Evolutionary conservation across 2,113 vertebrate genomes (phyloP).

Genomic region (Brachyistius frenatus): DNA sequence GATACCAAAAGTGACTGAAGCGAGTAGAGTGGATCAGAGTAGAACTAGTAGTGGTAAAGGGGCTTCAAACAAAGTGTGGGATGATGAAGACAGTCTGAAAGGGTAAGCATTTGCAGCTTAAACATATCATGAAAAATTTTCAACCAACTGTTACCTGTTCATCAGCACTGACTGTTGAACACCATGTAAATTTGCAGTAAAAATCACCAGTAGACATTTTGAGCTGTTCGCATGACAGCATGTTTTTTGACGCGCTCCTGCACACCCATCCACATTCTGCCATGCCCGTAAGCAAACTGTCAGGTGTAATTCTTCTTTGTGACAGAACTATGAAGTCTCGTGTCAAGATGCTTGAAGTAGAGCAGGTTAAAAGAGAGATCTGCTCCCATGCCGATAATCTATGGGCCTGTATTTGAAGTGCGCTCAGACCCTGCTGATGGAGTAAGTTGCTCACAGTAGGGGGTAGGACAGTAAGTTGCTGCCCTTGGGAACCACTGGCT

Average conservation of each 20-base stretch:
- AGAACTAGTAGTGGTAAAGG: too few species aligned
- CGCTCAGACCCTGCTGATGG: slow-evolving; percentile 71
- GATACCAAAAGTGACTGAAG: too few species aligned
- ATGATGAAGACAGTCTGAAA: too few species aligned
- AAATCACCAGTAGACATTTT: slow-evolving; percentile 20
- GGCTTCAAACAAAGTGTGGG: too few species aligned
- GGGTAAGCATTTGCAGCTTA: not conserved
- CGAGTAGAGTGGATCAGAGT: too few species aligned
- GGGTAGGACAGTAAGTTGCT: slow-evolving; percentile 46
- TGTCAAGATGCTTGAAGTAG: slow-evolving; percentile 71
- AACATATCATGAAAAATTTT: slow-evolving; percentile 1
- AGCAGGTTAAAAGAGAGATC: slow-evolving; percentile 59
- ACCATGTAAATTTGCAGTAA: slow-evolving; percentile 27
- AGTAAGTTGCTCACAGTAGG: slow-evolving; percentile 59
- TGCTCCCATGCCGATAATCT: slow-evolving; percentile 63
- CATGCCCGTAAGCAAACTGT: slow-evolving; percentile 59
- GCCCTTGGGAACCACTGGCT: slow-evolving; percentile 45
- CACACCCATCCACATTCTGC: slow-evolving; percentile 36
- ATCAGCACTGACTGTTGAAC: slow-evolving; percentile 1
- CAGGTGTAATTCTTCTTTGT: slow-evolving; percentile 70
- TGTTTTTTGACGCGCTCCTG: slow-evolving; percentile 53
- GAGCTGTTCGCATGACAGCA: slow-evolving; percentile 37
- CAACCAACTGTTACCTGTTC: not conserved
- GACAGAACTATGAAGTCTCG: slow-evolving; percentile 68
- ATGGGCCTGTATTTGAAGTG: slow-evolving; percentile 69